Base-by-base conservation (phyloP, 2,797 vertebrate species). In the Girardinus metallicus region DNA sequence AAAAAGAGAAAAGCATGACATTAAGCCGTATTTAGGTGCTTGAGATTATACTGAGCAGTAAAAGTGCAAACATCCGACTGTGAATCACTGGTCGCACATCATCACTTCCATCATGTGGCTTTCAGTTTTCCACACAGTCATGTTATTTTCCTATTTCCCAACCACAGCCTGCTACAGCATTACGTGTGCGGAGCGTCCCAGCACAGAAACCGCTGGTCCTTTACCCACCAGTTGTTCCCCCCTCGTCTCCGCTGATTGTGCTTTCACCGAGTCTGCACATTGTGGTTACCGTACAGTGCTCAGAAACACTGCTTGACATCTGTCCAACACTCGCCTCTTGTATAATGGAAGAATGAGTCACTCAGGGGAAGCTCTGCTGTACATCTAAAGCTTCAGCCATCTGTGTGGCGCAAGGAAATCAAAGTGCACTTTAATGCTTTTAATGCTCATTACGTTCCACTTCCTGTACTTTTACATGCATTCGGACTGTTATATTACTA, bases 111-210 rank as follows among this genome's bases (percentile, higher is more conserved):
- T 75, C 26, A 91, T 88, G 89, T 86, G 91, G 66, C 79, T 80
- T 83, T 78, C 64, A 70, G 76, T 82, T 81, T 75, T 55, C 83
- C 83, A 79, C 75, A 76, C 70, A 82, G 83, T 91, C 91, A 89
- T 82, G 79, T 87, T 85, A 75, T 74, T 47, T 70, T 82, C 73
- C 49, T 88, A 79, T 87, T 89, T 86, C 76, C 66, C 21, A 51
- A 87, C 79, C 88, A 47, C 76, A 47, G 70, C 72, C 66, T 78
- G 2, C 81, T 78, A 80, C 80, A 29, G 47, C 73, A 16, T 23
- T 51, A 39, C 76, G 73, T 83, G 72, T 73, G 47, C 47, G 36
- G 26, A 21, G 66, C 39, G 43, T 74, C 26, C 39, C 21, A 26
- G 15, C 62, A 39, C 60, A 34, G 6, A 49, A 49, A 66, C 34